Evolutionary conservation across 2,797 vertebrate species (phyloP).

Genomic region (Microhierax caerulescens): DNA sequence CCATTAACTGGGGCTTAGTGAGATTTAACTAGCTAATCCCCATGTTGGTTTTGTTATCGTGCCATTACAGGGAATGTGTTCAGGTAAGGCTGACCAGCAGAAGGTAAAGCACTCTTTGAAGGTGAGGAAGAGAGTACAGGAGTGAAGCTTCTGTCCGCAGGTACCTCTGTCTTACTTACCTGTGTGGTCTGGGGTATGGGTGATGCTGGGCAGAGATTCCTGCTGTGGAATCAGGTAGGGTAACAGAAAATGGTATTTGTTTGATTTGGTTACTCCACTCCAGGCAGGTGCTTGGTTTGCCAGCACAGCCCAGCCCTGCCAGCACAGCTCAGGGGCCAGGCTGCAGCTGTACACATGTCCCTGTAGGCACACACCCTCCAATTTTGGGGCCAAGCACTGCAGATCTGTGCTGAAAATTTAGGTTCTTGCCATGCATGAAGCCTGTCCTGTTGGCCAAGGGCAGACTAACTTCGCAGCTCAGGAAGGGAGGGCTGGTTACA

Average conservation of each 20-base stretch:
- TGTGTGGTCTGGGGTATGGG: accelerated
- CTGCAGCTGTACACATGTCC: accelerated
- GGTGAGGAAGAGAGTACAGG: background rate
- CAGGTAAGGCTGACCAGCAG: background rate
- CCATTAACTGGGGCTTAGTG: background rate
- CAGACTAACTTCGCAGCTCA: accelerated
- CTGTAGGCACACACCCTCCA: accelerated
- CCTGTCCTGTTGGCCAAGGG: background rate
- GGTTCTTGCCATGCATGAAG: background rate
- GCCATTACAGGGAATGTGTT: background rate
- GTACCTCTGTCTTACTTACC: background rate
- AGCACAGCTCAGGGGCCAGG: background rate
- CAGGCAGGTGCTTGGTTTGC: accelerated
- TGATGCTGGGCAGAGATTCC: background rate
- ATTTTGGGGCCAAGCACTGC: background rate
- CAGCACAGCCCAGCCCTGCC: background rate
- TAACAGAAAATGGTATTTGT: accelerated
- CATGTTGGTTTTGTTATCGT: background rate
- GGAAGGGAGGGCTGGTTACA: background rate
- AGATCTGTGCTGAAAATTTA: background rate
- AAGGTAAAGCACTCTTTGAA: background rate
- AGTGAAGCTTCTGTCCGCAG: background rate
- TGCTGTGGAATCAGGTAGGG: background rate
- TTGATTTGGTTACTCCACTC: background rate
- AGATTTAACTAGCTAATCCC: background rate